Base-by-base conservation (phyloP, 2,797 vertebrate genomes). In the Cynopterus sphinx region DNA sequence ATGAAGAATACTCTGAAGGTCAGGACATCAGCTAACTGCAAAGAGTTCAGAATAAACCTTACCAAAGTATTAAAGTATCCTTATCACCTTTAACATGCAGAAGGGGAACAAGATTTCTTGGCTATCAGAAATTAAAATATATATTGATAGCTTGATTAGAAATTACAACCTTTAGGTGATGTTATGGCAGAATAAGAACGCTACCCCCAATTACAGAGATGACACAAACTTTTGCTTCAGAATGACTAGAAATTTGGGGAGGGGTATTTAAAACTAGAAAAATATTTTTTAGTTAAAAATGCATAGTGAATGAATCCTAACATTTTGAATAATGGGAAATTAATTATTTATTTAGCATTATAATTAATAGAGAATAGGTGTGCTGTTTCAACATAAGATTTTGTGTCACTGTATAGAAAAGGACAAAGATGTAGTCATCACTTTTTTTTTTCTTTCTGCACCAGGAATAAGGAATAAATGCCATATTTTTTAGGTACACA, bases 1-100 rank as follows among this genome's bases (percentile, higher is more conserved):
- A 83, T 4, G 41, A 96, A 79, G 87, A 94, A 51, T 74, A 31
- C 5, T 81, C 28, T 90, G 93, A 96, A 96, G 95, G 93, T 96
- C 95, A 97, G 77, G 46, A 65, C 12, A 61, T 61, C 65, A 71
- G 36, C 36, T 43, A 90, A 63, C 43, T 77, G 4, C n/a, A 74
- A 33, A 77, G 41, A 86, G 26, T 13, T 90, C 77, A 92, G 17
- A 94, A 87, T 84, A n/a, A 78, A 71, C 57, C 78, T 88, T 70
- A 8, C 57, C 71, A 65, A 65, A 49, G 24, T 46, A 28, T 49
- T 55, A 74, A 74, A 21, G 9, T 55, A 28, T 17, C n/a, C 12
- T 75, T 79, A 15, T 71, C 19, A 21, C 17, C 85, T 90, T 95
- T 75, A 61, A 31, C 26, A 49, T 39, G 46, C 9, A 59, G 28